Evolutionary conservation across 2,888 invertebrate genomes (phyloP).

Genomic region (Rhagophthalmus giganteus): DNA sequence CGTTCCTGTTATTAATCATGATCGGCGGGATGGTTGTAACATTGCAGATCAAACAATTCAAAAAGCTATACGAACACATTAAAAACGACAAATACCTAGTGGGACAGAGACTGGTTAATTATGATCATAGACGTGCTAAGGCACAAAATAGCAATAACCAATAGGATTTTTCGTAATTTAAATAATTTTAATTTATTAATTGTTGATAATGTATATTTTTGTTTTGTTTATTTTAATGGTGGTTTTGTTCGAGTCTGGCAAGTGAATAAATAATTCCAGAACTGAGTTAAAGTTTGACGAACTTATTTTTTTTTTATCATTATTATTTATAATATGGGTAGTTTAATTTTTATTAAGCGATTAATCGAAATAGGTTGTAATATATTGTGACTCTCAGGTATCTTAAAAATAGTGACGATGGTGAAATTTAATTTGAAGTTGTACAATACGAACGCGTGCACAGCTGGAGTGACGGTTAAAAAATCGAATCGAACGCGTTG

Average conservation of each 20-base stretch:
- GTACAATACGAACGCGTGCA: too few species aligned
- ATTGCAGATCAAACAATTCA: slow-evolving; percentile 91
- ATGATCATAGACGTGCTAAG: slow-evolving; percentile 80
- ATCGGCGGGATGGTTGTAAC: slow-evolving; percentile 70
- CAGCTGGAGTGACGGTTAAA: too few species aligned
- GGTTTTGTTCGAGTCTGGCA: slow-evolving; percentile 3
- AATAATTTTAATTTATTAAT: slow-evolving; percentile 17
- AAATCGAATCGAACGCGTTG: too few species aligned
- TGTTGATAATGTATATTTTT: slow-evolving; percentile 16
- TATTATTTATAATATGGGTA: too few species aligned
- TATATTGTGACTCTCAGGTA: too few species aligned
- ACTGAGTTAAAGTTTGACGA: too few species aligned
- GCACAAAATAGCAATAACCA: slow-evolving; percentile 43
- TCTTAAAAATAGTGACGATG: too few species aligned
- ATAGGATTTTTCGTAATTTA: slow-evolving; percentile 15
- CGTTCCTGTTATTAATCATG: slow-evolving; percentile 76
- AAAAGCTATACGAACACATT: slow-evolving; percentile 94
- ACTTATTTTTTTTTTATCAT: neutral
- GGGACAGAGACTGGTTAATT: slow-evolving; percentile 94
- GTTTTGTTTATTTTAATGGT: slow-evolving; percentile 1
- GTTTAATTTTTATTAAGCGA: too few species aligned
- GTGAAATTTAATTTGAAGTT: too few species aligned
- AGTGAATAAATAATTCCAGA: too few species aligned
- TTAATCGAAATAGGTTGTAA: too few species aligned
- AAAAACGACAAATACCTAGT: slow-evolving; percentile 99